Evolutionary conservation across 2,797 vertebrate species (phyloP).

Genomic region (Pitangus sulphuratus): DNA sequence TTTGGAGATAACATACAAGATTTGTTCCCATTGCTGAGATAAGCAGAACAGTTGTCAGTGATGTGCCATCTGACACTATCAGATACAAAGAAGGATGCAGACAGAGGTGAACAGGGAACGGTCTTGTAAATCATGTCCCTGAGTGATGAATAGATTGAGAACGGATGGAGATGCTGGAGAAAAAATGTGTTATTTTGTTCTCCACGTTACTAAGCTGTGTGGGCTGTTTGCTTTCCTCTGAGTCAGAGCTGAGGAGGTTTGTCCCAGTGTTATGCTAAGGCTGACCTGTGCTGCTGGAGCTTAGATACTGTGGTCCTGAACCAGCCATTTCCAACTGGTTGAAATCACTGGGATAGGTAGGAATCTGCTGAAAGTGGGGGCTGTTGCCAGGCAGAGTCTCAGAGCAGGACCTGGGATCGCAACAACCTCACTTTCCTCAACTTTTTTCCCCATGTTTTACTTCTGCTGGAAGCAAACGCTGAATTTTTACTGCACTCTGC

Average conservation of each 20-base stretch:
- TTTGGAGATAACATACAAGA: not conserved
- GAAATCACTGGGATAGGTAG: not conserved
- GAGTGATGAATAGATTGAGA: not conserved
- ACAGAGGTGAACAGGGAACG: not conserved
- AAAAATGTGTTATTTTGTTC: not conserved
- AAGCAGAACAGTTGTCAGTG: not conserved
- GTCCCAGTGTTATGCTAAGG: not conserved
- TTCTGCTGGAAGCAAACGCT: not conserved
- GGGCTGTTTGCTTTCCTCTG: not conserved
- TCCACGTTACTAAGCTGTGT: not conserved
- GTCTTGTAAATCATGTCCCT: not conserved
- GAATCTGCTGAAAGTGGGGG: not conserved
- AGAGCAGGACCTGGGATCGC: not conserved
- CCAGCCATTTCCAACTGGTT: not conserved
- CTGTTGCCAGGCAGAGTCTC: not conserved
- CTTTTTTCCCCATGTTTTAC: rapidly evolving
- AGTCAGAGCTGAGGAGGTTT: not conserved
- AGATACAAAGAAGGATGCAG: not conserved
- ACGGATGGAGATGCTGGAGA: not conserved
- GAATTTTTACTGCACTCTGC: not conserved
- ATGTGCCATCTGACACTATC: not conserved
- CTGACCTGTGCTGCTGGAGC: not conserved
- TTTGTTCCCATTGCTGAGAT: not conserved
- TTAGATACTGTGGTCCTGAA: not conserved
- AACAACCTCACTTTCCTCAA: not conserved